Evolutionary conservation across 2,797 vertebrate species (phyloP).

Genomic region (Halcyon smyrnensis): DNA sequence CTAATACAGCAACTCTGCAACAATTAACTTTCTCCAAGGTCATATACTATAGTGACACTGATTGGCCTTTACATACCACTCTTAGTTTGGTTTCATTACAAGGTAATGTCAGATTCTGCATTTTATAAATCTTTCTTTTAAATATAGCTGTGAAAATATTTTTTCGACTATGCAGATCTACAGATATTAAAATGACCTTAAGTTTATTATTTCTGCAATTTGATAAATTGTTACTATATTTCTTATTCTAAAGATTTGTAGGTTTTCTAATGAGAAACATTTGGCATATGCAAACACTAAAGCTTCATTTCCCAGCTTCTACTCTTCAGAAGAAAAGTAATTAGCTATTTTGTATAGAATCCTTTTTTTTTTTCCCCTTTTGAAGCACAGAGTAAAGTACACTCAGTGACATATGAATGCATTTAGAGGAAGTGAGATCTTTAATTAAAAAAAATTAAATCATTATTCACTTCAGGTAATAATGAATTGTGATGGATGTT

Average conservation of each 20-base stretch:
- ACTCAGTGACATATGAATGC: neutral
- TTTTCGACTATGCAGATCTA: neutral
- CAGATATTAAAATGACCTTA: neutral
- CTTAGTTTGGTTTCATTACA: neutral
- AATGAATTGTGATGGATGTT: neutral
- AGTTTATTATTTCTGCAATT: neutral
- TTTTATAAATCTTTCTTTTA: neutral
- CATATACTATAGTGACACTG: neutral
- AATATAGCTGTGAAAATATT: neutral
- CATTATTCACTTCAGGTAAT: neutral
- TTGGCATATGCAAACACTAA: neutral
- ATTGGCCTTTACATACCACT: neutral
- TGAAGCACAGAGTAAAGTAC: neutral
- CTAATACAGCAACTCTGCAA: neutral
- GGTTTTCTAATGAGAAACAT: neutral
- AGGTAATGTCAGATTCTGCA: neutral
- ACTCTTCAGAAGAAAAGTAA: neutral
- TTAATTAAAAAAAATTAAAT: slow-evolving; percentile 16
- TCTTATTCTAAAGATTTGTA: neutral
- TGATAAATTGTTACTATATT: neutral
- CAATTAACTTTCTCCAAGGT: neutral
- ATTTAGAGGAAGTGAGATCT: neutral
- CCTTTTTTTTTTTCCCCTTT: neutral
- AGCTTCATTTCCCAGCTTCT: neutral
- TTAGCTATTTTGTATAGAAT: neutral